Conservation (phyloP, 2,113 vertebrate species). For the Chloebia gouldiae region DNA sequence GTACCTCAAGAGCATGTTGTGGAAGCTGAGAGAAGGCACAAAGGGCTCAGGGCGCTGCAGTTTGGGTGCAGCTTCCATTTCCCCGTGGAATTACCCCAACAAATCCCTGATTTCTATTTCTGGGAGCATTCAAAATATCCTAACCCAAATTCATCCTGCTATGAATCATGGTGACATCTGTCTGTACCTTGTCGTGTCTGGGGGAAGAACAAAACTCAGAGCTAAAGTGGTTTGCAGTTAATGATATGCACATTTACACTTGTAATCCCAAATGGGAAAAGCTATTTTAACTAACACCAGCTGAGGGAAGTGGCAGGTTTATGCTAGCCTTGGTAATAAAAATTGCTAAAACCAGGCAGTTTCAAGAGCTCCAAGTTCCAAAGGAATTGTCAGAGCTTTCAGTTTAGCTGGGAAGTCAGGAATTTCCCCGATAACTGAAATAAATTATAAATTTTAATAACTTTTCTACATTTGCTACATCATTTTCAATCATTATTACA, state of each 20-base stretch:
- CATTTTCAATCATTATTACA: neutral
- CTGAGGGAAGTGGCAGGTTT: neutral
- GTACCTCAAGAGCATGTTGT: accelerated
- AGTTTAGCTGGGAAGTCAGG: neutral
- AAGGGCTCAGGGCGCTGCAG: neutral
- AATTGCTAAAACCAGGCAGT: neutral
- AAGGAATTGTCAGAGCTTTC: neutral
- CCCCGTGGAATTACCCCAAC: neutral
- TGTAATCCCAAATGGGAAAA: neutral
- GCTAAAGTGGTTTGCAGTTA: neutral
- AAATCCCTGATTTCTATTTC: neutral
- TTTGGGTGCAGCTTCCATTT: neutral
- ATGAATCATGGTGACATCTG: neutral
- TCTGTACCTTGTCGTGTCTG: neutral
- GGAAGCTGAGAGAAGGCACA: neutral
- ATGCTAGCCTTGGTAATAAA: neutral
- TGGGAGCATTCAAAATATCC: neutral
- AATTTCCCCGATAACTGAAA: neutral
- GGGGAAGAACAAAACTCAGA: neutral
- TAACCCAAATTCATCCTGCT: neutral
- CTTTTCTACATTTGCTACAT: neutral
- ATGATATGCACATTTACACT: neutral
- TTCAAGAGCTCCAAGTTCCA: neutral
- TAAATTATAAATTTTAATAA: neutral
- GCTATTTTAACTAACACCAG: neutral